phyloP scores from a whole-genome alignment of 2,113 vertebrate genomes.

The Ceyx margarethae region DNA sequence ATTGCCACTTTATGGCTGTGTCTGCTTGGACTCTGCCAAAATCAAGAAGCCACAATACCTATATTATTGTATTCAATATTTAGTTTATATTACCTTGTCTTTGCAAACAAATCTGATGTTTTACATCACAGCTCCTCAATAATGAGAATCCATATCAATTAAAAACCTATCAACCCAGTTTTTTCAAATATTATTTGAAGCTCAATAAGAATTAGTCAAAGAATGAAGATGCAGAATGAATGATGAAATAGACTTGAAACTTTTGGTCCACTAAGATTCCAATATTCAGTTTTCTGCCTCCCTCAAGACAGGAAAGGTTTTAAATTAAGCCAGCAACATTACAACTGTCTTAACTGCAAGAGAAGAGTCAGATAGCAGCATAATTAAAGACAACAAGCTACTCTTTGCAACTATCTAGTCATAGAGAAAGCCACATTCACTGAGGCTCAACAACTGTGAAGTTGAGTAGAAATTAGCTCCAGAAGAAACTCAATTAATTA shows the following conservation, averaged over 20 bases:
- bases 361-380: neutral
- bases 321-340: neutral
- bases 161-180: slow-evolving; percentile 7
- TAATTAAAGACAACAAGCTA: neutral
- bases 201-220: neutral
- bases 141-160: neutral
- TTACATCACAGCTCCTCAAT: neutral
- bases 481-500: neutral
- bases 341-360: neutral
- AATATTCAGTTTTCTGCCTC: fast-evolving
- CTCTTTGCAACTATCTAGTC: neutral
- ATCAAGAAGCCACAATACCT: neutral
- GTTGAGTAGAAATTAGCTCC: neutral
- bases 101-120: neutral
- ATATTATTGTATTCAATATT: neutral
- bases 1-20: slow-evolving; percentile 32
- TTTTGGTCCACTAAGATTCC: neutral
- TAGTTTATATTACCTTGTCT: neutral
- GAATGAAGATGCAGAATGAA: neutral
- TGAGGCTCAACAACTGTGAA: neutral
- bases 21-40: slow-evolving; percentile 31
- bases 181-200: neutral
- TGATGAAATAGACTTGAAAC: neutral
- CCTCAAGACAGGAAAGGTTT: neutral
- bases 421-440: neutral